Conservation (phyloP, 2,113 vertebrate species). For the Pelecanoides urinatrix region DNA sequence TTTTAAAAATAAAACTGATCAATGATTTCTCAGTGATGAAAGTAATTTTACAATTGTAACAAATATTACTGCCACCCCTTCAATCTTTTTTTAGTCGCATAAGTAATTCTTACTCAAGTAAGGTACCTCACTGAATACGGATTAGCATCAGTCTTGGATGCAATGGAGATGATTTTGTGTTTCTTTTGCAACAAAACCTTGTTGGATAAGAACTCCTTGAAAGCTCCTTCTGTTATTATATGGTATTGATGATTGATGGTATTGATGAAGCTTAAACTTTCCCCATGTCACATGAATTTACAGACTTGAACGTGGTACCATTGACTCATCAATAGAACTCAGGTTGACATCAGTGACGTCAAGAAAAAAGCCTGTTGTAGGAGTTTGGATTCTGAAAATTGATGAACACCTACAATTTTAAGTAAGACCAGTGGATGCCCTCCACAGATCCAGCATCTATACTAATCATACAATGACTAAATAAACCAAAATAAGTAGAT, state of each 20-base stretch:
- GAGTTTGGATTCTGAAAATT: neutral
- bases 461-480: neutral
- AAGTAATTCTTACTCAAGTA: neutral
- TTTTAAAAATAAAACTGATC: neutral
- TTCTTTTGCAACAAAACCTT: neutral
- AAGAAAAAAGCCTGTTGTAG: neutral
- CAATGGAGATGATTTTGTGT: neutral
- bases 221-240: neutral
- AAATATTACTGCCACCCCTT: neutral
- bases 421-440: neutral
- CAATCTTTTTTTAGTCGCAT: neutral
- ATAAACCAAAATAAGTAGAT: neutral
- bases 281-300: neutral
- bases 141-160: neutral
- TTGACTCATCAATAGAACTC: neutral
- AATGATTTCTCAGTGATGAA: neutral
- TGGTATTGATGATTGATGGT: neutral
- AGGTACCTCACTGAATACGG: neutral
- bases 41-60: neutral
- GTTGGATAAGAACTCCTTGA: neutral
- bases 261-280: neutral
- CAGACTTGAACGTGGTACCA: accelerated
- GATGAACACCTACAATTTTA: neutral
- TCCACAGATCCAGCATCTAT: neutral
- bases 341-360: neutral